Evolutionary conservation across 2,797 vertebrate species (phyloP).

Genomic region (Adelosebastes latens): DNA sequence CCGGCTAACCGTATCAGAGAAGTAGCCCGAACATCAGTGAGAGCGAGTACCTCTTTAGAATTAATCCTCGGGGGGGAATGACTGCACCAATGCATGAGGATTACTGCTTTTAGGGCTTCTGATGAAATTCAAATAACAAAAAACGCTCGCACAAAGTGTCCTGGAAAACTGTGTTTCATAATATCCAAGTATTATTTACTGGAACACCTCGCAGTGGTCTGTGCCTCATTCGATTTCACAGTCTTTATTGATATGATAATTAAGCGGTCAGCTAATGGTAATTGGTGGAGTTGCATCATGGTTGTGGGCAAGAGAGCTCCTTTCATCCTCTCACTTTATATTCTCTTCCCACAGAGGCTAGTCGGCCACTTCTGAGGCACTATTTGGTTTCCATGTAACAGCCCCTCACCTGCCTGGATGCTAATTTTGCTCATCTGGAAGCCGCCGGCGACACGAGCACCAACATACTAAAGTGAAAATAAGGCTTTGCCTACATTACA

Average conservation of each 20-base stretch:
- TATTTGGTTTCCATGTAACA: conserved; percentile 44
- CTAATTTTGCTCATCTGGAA: conserved; percentile 46
- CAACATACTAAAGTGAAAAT: conserved; percentile 35
- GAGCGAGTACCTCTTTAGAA: conserved; percentile 75
- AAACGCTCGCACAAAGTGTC: conserved; percentile 58
- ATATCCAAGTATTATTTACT: conserved; percentile 54
- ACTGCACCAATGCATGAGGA: conserved; percentile 65
- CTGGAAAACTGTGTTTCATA: conserved; percentile 62
- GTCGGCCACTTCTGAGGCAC: conserved; percentile 54
- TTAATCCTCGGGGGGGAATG: conserved; percentile 62
- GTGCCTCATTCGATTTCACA: conserved; percentile 50
- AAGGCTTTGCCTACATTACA: conserved; percentile 18
- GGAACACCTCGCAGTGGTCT: conserved; percentile 24
- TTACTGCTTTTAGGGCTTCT: conserved; percentile 77
- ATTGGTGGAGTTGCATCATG: conserved; percentile 42
- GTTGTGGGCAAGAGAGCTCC: conserved; percentile 28
- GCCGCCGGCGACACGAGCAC: neutral
- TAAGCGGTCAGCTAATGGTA: conserved; percentile 70
- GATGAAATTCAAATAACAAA: conserved; percentile 76
- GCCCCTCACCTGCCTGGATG: conserved; percentile 66
- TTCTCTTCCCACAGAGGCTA: conserved; percentile 45
- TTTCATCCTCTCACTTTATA: conserved; percentile 67
- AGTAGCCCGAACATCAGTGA: conserved; percentile 68
- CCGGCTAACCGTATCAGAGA: conserved; percentile 69
- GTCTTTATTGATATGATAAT: conserved; percentile 76